Percentiles rank a stretch among this genome's conserved stretches.
Conservation (phyloP, 2,113 vertebrate species). For the Gadus macrocephalus region DNA sequence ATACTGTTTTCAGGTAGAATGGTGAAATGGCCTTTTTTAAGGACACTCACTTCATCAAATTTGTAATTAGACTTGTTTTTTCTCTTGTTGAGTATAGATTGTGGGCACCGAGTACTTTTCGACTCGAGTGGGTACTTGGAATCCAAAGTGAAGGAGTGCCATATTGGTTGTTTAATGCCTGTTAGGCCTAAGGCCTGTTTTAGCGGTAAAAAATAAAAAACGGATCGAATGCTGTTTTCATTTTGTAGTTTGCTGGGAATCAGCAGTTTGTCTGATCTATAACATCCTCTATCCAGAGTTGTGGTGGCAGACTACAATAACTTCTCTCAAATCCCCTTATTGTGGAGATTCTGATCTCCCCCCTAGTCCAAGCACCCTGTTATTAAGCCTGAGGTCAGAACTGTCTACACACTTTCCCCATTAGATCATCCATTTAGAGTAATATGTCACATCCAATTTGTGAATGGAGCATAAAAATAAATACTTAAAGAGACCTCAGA, state of each 20-base stretch:
- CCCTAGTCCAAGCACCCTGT: conserved; percentile 4
- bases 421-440: no score
- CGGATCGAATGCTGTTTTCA: no score
- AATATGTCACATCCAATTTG: no score
- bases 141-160: no score
- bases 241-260: conserved; percentile 35
- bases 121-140: no score
- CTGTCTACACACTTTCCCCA: not conserved
- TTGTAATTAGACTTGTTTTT: not conserved
- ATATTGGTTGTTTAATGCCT: no score
- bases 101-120: no score
- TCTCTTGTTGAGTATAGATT: no score
- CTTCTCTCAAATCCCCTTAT: conserved; percentile 27
- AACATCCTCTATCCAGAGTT: conserved; percentile 11
- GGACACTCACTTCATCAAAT: conserved; percentile 8
- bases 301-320: conserved; percentile 51
- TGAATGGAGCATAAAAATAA: no score
- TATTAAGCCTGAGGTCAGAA: conserved; percentile 16
- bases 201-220: no score
- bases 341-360: conserved; percentile 14
- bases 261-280: conserved; percentile 22
- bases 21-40: conserved; percentile 22
- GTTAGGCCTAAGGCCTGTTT: no score
- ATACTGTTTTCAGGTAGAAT: conserved; percentile 20
- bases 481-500: no score